Evolutionary conservation across 2,888 invertebrate genomes (phyloP), one percentile per base, ranked within the genome.

Genomic region (Xestia c-nigrum): DNA sequence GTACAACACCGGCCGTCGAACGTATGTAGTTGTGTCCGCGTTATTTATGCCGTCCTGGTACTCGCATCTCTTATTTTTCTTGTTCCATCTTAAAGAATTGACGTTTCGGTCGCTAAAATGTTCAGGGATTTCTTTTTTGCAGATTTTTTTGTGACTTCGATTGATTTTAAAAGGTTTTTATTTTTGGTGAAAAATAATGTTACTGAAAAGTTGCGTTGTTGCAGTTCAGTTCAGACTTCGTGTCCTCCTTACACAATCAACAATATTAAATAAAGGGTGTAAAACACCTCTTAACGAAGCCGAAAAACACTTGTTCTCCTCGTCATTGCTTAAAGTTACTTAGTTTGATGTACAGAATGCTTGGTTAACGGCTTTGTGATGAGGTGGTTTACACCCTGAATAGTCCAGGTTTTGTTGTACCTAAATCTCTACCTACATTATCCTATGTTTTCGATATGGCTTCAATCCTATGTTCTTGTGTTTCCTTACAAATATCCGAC

Each of bases 31-130:
- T 74, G 77, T 86, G 84, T 91, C 90, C 88, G 75, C 82, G 90
- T 91, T 92, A 93, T 94, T 95, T 95, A 94, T 94, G 91, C 84
- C 75, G 68, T 80, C 85, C 87, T 88, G 86, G 83, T 86, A 87
- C 85, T 77, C 47, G 70, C 70, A 68, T 69, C 63, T 85, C 74
- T 84, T 88, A 76, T 85, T 89, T 81, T 85, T 80, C 72, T 71
- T 76, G 69, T 80, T 7, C 61, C 67, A 63, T 71, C 67, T 75
- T 81, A 75, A 84, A 87, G 82, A 83, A 87, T 80, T 83, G 81
- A 80, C 83, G 72, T 83, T 84, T 78, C 7, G 66, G 59, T 78
- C 76, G 72, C 80, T 77, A 78, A 87, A 86, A 82, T 79, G 75
- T 70, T 70, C 61, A 64, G 5, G 50, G 52, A 66, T 38, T 46